Conservation (phyloP, 2,888 invertebrate genomes). For the Graphium colonna region DNA sequence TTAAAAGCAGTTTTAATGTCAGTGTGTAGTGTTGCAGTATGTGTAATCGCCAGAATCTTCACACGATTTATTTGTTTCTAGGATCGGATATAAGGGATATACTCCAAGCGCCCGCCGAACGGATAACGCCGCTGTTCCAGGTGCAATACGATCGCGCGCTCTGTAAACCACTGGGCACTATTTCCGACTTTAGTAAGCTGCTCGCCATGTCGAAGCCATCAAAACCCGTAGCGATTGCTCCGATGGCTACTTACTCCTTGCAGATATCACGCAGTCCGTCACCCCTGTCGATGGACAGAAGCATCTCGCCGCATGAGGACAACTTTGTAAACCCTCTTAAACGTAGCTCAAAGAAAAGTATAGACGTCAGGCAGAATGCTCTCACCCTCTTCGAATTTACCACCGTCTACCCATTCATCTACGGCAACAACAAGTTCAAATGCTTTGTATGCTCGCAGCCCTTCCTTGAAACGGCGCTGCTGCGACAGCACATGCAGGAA, state of each 20-base stretch:
- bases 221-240: slow-evolving; percentile 24
- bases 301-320: slow-evolving; percentile 21
- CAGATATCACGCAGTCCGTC: slow-evolving; percentile 53
- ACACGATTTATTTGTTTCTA: slow-evolving; percentile 61
- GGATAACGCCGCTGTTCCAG: slow-evolving; percentile 69
- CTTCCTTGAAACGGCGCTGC: slow-evolving; percentile 52
- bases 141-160: slow-evolving; percentile 68
- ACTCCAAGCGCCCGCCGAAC: slow-evolving; percentile 40
- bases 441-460: slow-evolving; percentile 68
- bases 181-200: slow-evolving; percentile 58
- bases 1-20: too few relatives aligned
- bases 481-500: slow-evolving; percentile 60
- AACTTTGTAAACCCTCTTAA: neutral
- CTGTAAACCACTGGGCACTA: slow-evolving; percentile 67
- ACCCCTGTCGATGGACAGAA: slow-evolving; percentile 38
- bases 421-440: slow-evolving; percentile 69
- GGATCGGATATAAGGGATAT: slow-evolving; percentile 48
- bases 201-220: slow-evolving; percentile 30
- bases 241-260: slow-evolving; percentile 26
- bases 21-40: slow-evolving; percentile 13
- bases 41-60: slow-evolving; percentile 31
- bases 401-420: slow-evolving; percentile 67
- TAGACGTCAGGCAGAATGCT: slow-evolving; percentile 60
- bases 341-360: slow-evolving; percentile 35
- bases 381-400: slow-evolving; percentile 65